Base-by-base conservation (phyloP, 2,797 vertebrate species). In the Rhinella marina region DNA sequence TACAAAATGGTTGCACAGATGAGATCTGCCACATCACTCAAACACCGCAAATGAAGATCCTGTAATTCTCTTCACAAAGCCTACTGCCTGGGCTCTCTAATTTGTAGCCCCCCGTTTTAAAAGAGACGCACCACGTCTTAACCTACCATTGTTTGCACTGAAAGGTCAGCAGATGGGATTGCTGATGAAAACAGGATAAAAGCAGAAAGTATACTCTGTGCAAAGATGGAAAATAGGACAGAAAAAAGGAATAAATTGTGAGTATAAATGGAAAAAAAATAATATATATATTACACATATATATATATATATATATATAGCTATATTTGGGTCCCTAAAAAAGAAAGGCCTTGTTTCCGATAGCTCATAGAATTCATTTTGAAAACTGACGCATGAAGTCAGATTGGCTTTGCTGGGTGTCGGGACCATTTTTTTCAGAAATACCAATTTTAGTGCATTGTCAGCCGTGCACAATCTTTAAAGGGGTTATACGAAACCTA, bases 1-100 rank as follows among this genome's bases (percentile, higher is more conserved):
- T 75, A 88, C 68, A 88, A 86, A 88, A 86, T 48, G 72, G 88
- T 61, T 75, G 80, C 72, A 86, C 80, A 86, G 88, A 89, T 83
- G 85, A 86, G 81, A 73, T 68, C 85, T 84, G 84, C 80, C 85
- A 82, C 64, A 86, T 86, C 81, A 73, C 73, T 83, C 81, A 83
- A 73, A 82, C 29, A 41, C n/a, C 7, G 21, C 76, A 52, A 72
- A 86, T 83, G 73, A 52, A 70, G 54, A 86, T 62, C 21, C 72
- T 54, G 27, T 14, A n/a, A 68, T 89, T 77, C 84, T 78, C 50
- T 82, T 10, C 7, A 52, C 52, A 85, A 75, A 61, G 72, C 62
- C 62, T 56, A 83, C 72, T 86, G 62, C 52, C 52, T 78, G 72
- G 14, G 64, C 68, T 86, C 50, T 61, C 77, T 82, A 73, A 66